Evolutionary conservation across 92 coral and sea anemone species (phyloP).

Genomic region (Siderastrea siderea): DNA sequence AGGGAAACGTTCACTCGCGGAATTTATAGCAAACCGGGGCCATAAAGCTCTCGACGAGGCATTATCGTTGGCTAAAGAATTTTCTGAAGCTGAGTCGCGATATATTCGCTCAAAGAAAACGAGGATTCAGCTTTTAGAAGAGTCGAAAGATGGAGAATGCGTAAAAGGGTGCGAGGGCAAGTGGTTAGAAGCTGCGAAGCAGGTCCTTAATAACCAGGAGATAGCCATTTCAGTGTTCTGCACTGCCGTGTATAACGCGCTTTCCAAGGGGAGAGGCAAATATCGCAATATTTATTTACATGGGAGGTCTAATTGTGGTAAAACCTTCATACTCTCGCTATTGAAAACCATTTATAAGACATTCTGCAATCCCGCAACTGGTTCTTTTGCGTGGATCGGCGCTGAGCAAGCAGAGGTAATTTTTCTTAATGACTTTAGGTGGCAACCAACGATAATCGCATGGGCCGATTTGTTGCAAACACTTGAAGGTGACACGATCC

Average conservation of each 20-base stretch:
- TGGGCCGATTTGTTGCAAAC: too few species aligned
- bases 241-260: conserved; percentile 15
- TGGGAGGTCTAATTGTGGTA: conserved; percentile 48
- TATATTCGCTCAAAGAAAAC: conserved; percentile 34
- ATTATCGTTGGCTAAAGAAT: conserved; percentile 49
- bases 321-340: conserved; percentile 46
- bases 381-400: conserved; percentile 45
- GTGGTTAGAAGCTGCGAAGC: conserved; percentile 38
- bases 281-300: conserved; percentile 40
- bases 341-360: conserved; percentile 24
- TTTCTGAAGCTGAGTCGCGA: conserved; percentile 46
- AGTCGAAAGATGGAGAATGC: conserved; percentile 19
- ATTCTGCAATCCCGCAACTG: conserved; percentile 49
- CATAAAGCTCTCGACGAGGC: conserved; percentile 47
- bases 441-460: background rate
- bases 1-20: conserved; percentile 32
- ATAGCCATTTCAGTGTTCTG: conserved; percentile 15
- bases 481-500: too few species aligned
- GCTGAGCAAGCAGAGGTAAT: conserved; percentile 29
- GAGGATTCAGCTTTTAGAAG: conserved; percentile 8
- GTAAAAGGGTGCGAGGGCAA: conserved; percentile 24
- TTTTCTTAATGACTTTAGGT: conserved; percentile 46
- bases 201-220: conserved; percentile 34
- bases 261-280: conserved; percentile 38
- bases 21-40: conserved; percentile 39